These are phyloP conservation scores for Porites lutea DNA, from an alignment of 64 coral and sea anemone genomes.

Conservation along the genomic window DNA sequence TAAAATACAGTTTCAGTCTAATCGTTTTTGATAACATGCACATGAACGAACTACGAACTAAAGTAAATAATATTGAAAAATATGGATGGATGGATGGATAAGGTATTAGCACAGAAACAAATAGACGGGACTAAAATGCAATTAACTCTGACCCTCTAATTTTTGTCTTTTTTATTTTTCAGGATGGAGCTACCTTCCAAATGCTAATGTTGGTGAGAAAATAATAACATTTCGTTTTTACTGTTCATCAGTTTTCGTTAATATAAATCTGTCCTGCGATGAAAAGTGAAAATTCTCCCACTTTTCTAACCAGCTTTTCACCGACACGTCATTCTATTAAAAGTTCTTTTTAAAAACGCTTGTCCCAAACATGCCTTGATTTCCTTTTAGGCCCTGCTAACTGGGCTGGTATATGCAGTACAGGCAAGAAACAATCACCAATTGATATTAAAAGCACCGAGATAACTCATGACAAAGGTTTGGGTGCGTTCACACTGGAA, in stretches of 20 bases:
- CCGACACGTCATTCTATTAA: no score
- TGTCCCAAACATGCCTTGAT: no score
- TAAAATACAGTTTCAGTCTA: no score
- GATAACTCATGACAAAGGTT: background rate
- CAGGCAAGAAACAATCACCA: conserved; percentile 47
- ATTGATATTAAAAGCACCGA: conserved; percentile 24
- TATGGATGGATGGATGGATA: no score
- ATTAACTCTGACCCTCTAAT: background rate
- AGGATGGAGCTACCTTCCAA: background rate
- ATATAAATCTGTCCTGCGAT: no score
- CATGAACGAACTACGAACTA: no score
- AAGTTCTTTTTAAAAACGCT: background rate
- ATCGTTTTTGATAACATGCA: no score
- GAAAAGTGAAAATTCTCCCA: no score
- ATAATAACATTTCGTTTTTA: no score
- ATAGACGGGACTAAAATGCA: background rate
- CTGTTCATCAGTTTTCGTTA: no score
- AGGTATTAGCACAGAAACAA: no score
- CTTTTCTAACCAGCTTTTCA: background rate
- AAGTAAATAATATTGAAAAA: no score
- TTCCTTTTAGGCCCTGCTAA: background rate
- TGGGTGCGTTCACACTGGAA: background rate
- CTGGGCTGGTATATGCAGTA: background rate
- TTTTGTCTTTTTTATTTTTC: background rate
- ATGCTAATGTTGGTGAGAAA: background rate